Percentiles rank a stretch among this genome's conserved stretches.
phyloP scores from a whole-genome alignment of 2,113 vertebrate species.

The Gobiocypris rarus region DNA sequence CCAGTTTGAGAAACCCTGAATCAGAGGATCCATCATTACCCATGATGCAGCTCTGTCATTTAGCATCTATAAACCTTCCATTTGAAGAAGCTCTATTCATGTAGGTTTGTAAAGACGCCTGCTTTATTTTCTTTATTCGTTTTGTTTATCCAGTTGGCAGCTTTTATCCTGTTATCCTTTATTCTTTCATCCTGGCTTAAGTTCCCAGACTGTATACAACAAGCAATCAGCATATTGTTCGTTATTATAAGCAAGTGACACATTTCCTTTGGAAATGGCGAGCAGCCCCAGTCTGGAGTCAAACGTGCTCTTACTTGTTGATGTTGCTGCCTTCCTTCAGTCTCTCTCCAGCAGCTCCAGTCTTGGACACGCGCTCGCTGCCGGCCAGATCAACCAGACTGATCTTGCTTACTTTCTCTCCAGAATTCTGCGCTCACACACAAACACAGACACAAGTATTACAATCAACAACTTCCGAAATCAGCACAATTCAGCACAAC shows the following conservation, averaged over 20 bases:
- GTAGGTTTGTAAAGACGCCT: not conserved
- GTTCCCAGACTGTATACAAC: not conserved
- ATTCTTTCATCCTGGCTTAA: not conserved
- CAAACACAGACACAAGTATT: slow-evolving; percentile 35
- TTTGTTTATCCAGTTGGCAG: not conserved
- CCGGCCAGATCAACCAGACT: slow-evolving; percentile 97
- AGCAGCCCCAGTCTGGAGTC: not conserved
- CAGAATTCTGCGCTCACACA: slow-evolving; percentile 79
- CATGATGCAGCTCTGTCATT: not conserved
- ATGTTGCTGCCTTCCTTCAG: slow-evolving; percentile 99
- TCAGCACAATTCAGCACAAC: not conserved
- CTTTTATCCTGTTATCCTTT: not conserved
- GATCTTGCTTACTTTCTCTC: slow-evolving; percentile 97
- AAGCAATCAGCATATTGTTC: not conserved
- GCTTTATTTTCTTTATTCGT: not conserved
- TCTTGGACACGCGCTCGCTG: slow-evolving; percentile 95
- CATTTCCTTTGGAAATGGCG: not conserved
- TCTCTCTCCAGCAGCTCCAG: slow-evolving; percentile 93
- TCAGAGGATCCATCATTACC: not conserved
- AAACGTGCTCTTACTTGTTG: slow-evolving; percentile 82
- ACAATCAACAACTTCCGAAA: not conserved
- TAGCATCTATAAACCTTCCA: not conserved
- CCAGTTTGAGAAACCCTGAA: not conserved
- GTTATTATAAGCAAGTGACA: not conserved
- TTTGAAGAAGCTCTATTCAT: not conserved